Percentiles rank a stretch among this genome's conserved stretches.
Conservation (phyloP, 2,888 invertebrate genomes). For the Patella pellucida region DNA sequence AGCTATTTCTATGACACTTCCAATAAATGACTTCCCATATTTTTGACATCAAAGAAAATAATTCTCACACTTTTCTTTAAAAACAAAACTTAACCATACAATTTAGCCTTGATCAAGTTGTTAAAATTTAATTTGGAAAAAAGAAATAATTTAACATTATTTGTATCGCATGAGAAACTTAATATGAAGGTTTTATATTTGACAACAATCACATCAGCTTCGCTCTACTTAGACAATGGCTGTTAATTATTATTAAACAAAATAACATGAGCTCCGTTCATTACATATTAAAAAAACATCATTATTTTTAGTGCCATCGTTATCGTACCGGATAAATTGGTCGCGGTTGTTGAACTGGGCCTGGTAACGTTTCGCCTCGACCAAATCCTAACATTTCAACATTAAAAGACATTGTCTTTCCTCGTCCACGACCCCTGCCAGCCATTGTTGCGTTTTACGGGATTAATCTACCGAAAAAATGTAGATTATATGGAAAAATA, state of each 20-base stretch:
- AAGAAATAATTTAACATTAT: too few species aligned
- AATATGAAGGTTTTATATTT: too few species aligned
- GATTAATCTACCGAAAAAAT: too few species aligned
- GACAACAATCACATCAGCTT: too few species aligned
- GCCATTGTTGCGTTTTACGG: slow-evolving; percentile 40
- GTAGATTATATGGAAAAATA: too few species aligned
- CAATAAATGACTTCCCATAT: too few species aligned
- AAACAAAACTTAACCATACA: neutral
- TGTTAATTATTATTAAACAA: too few species aligned
- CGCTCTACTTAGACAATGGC: neutral
- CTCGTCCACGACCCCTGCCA: slow-evolving; percentile 66
- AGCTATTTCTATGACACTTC: too few species aligned
- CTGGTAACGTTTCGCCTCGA: slow-evolving; percentile 62
- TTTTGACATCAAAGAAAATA: neutral
- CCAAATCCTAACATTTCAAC: slow-evolving; percentile 67
- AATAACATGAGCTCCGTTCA: too few species aligned
- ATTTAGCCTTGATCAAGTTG: neutral
- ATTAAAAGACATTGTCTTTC: slow-evolving; percentile 65
- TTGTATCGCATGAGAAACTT: too few species aligned
- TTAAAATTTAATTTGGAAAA: neutral
- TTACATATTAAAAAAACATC: too few species aligned
- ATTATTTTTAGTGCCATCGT: neutral
- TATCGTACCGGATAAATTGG: slow-evolving; percentile 65
- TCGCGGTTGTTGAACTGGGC: slow-evolving; percentile 64
- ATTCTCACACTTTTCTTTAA: neutral